phyloP scores from a whole-genome alignment of 2,888 invertebrate genomes.

The Pyrrhia umbra region DNA sequence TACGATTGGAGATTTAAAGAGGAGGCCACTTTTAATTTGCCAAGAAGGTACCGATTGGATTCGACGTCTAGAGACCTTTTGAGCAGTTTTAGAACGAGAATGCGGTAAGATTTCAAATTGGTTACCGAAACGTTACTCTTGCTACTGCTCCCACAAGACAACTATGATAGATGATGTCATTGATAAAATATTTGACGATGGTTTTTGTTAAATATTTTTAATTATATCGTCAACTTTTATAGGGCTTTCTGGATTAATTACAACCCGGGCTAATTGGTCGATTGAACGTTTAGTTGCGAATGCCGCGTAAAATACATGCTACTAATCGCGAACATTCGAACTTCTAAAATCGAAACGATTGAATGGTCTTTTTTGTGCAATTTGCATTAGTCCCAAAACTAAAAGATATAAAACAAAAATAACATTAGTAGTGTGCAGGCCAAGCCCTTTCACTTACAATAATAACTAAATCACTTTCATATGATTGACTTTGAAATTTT shows the following conservation, averaged over 20 bases:
- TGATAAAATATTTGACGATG: background rate
- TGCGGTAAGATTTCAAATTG: conserved; percentile 59
- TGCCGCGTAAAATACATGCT: too few species aligned
- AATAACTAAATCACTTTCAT: too few species aligned
- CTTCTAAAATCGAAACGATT: too few species aligned
- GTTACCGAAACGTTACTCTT: background rate
- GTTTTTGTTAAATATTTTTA: background rate
- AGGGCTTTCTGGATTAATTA: background rate
- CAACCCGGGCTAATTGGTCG: too few species aligned
- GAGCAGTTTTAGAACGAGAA: conserved; percentile 61
- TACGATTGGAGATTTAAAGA: conserved; percentile 71
- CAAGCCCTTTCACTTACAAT: too few species aligned
- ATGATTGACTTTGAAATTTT: too few species aligned
- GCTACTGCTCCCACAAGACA: background rate
- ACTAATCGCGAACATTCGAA: too few species aligned
- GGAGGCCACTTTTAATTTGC: conserved; percentile 40
- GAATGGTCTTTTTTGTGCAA: too few species aligned
- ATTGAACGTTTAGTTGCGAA: too few species aligned
- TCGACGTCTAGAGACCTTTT: conserved; percentile 66
- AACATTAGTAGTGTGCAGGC: too few species aligned
- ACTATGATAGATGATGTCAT: background rate
- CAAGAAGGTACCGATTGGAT: conserved; percentile 67
- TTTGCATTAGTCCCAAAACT: too few species aligned
- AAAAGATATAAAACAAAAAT: too few species aligned
- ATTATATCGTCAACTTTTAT: background rate